A percentile compares a stretch with the other conserved stretches of the same genome.
These are phyloP conservation scores for Oscheius sp. DNA, from an alignment of 2,888 invertebrate genomes.

Conservation along the genomic window DNA sequence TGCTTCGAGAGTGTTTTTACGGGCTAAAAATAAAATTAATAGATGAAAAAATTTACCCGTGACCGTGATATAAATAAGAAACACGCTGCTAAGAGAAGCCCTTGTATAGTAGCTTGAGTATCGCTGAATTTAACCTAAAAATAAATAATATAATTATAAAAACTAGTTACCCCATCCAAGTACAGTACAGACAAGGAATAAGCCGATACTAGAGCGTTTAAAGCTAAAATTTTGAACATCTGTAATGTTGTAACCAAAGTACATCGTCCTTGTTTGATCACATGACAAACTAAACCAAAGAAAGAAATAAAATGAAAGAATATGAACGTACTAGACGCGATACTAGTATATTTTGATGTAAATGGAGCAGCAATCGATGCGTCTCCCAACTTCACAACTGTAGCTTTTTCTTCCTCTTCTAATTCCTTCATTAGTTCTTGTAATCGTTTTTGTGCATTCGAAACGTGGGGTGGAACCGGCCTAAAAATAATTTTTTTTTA, in stretches of 20 bases:
- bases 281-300: conserved; percentile 86
- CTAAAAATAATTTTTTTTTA: conserved; percentile 1
- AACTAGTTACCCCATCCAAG: conserved; percentile 80
- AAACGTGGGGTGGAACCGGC: conserved; percentile 32
- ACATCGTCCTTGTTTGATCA: conserved; percentile 98
- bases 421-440: conserved; percentile 81
- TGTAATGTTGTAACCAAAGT: conserved; percentile 98
- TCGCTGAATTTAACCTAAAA: conserved; percentile 79
- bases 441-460: conserved; percentile 74
- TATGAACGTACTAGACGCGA: conserved; percentile 84
- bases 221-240: conserved; percentile 99
- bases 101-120: conserved; percentile 95
- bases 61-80: conserved; percentile 97
- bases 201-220: conserved; percentile 95
- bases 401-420: conserved; percentile 81
- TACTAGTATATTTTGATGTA: conserved; percentile 94
- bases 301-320: not conserved
- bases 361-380: conserved; percentile 99
- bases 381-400: conserved; percentile 88
- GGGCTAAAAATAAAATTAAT: conserved; percentile 76
- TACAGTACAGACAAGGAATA: conserved; percentile 97
- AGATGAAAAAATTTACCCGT: conserved; percentile 82
- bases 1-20: conserved; percentile 89
- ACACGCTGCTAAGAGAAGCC: conserved; percentile 90
- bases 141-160: not conserved